Evolutionary conservation across 2,888 invertebrate species (phyloP).

Genomic region (Dexiosoma caninum): DNA sequence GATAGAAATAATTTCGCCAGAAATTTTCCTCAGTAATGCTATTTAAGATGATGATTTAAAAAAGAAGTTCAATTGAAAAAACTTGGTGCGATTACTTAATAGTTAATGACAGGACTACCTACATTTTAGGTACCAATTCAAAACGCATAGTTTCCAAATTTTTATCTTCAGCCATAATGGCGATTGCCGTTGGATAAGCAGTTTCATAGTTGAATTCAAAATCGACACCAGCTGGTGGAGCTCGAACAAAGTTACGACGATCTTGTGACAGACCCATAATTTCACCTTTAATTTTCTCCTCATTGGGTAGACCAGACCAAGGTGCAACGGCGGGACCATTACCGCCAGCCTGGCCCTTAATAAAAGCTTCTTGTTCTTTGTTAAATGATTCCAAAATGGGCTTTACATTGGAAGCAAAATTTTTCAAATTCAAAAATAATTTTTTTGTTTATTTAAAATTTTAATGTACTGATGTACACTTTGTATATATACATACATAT

Average conservation of each 20-base stretch:
- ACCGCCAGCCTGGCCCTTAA: slow-evolving; percentile 88
- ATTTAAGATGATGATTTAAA: slow-evolving; percentile 59
- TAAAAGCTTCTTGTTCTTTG: slow-evolving; percentile 97
- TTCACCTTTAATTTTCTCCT: slow-evolving; percentile 95
- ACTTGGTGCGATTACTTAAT: not conserved
- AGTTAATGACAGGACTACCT: slow-evolving; percentile 76
- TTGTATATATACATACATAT: no score
- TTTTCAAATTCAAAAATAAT: slow-evolving; percentile 20
- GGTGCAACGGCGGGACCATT: slow-evolving; percentile 87
- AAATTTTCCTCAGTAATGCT: slow-evolving; percentile 98
- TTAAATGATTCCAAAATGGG: slow-evolving; percentile 97
- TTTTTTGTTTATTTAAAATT: slow-evolving; percentile 15
- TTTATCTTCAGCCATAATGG: slow-evolving; percentile 95
- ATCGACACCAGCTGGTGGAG: slow-evolving; percentile 96
- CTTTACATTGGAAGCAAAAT: slow-evolving; percentile 79
- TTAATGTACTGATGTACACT: no score
- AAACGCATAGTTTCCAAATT: slow-evolving; percentile 99
- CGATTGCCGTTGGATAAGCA: slow-evolving; percentile 94
- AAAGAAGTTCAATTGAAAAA: not conserved
- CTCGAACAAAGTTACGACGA: slow-evolving; percentile 97
- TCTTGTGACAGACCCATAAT: slow-evolving; percentile 97
- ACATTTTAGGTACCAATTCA: slow-evolving; percentile 99
- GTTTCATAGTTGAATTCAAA: slow-evolving; percentile 97
- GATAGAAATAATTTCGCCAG: slow-evolving; percentile 99
- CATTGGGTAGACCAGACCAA: slow-evolving; percentile 97